Percentiles rank a stretch among this genome's conserved stretches.
Evolutionary conservation across 2,113 vertebrate genomes (phyloP).

Genomic region (Pangasianodon gigas): DNA sequence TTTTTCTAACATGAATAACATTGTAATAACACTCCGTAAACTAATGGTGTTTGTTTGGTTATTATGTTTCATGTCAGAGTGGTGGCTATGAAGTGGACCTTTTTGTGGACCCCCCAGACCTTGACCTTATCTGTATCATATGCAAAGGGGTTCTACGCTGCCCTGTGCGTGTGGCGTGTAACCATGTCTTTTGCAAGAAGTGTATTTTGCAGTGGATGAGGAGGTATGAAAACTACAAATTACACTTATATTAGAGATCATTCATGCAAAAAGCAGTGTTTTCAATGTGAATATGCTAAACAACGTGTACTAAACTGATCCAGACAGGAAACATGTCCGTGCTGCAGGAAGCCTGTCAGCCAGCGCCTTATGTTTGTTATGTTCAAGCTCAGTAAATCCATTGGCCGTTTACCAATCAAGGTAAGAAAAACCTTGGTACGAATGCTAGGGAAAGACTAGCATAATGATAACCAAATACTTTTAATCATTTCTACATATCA

Average conservation of each 20-base stretch:
- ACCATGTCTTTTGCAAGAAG: slow-evolving; percentile 86
- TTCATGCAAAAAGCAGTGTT: background rate
- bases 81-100: slow-evolving; percentile 83
- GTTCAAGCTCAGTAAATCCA: slow-evolving; percentile 68
- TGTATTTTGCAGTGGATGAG: slow-evolving; percentile 85
- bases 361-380: slow-evolving; percentile 65
- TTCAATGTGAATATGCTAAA: background rate
- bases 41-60: background rate
- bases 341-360: slow-evolving; percentile 69
- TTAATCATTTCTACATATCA: background rate
- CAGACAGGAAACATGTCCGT: slow-evolving; percentile 74
- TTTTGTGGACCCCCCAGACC: slow-evolving; percentile 80
- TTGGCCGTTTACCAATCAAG: slow-evolving; percentile 71
- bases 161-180: slow-evolving; percentile 80
- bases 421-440: slow-evolving; percentile 50
- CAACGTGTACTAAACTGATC: background rate
- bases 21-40: background rate
- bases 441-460: background rate
- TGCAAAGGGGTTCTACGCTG: slow-evolving; percentile 83
- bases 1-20: background rate
- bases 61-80: slow-evolving; percentile 68
- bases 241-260: background rate
- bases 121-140: slow-evolving; percentile 82
- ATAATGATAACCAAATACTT: background rate
- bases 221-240: slow-evolving; percentile 67